Conservation (phyloP, 2,797 vertebrate species). For the Delichon dasypus region DNA sequence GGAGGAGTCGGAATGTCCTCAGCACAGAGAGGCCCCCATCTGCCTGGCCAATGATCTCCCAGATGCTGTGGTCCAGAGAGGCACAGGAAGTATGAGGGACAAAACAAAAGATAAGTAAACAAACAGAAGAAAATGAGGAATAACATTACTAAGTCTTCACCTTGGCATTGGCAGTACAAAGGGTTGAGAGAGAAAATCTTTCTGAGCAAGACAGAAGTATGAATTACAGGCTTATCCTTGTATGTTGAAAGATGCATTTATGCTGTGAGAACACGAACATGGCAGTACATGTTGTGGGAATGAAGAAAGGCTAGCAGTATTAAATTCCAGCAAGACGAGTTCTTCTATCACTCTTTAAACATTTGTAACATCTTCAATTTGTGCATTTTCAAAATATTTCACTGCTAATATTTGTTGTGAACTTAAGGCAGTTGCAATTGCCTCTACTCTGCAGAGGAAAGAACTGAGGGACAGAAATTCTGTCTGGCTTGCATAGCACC, state of each 20-base stretch:
- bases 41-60: slow-evolving; percentile 93
- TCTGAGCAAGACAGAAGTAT: not conserved
- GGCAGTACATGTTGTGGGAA: not conserved
- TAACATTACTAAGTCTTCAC: not conserved
- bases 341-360: not conserved
- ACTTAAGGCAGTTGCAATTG: not conserved
- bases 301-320: not conserved
- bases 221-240: not conserved
- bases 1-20: slow-evolving; percentile 91
- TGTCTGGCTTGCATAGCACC: not conserved
- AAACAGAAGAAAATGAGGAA: not conserved
- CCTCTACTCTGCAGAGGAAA: not conserved
- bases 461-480: not conserved
- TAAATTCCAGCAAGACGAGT: not conserved
- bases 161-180: not conserved
- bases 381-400: not conserved
- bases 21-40: slow-evolving; percentile 92
- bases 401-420: not conserved
- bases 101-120: not conserved
- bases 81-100: not conserved
- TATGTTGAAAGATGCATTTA: not conserved
- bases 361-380: not conserved
- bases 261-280: not conserved
- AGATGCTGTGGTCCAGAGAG: slow-evolving; percentile 77
- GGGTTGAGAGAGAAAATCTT: not conserved